Conservation (phyloP, 2,113 vertebrate genomes). For the Leptosomus discolor region DNA sequence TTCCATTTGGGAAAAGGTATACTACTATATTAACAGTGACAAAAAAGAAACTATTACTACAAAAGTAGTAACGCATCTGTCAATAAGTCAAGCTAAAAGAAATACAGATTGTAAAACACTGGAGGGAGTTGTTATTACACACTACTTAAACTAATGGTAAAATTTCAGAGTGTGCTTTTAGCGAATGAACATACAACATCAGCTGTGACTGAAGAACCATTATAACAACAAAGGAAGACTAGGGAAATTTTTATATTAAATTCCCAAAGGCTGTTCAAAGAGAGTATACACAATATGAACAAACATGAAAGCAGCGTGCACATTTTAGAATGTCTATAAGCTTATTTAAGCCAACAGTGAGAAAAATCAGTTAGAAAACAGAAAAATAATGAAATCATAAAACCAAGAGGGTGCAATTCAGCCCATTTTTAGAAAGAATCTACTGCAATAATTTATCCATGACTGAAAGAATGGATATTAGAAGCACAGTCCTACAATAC, state of each 20-base stretch:
- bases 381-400: background rate
- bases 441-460: background rate
- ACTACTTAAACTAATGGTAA: background rate
- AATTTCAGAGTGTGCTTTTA: background rate
- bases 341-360: background rate
- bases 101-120: background rate
- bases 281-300: background rate
- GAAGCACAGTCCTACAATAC: background rate
- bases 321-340: background rate
- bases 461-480: background rate
- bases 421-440: background rate
- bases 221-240: background rate
- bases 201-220: background rate
- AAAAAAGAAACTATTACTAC: background rate
- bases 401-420: background rate
- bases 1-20: background rate
- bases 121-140: background rate
- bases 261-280: background rate
- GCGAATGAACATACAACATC: rapidly evolving
- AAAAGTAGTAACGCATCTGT: background rate
- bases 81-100: background rate
- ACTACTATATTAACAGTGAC: background rate
- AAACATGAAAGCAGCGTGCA: background rate
- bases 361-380: background rate
- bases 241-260: background rate